A percentile compares a stretch with the other conserved stretches of the same genome.
phyloP scores from a whole-genome alignment of 2,888 invertebrate genomes.

The Epinotia brunnichana region DNA sequence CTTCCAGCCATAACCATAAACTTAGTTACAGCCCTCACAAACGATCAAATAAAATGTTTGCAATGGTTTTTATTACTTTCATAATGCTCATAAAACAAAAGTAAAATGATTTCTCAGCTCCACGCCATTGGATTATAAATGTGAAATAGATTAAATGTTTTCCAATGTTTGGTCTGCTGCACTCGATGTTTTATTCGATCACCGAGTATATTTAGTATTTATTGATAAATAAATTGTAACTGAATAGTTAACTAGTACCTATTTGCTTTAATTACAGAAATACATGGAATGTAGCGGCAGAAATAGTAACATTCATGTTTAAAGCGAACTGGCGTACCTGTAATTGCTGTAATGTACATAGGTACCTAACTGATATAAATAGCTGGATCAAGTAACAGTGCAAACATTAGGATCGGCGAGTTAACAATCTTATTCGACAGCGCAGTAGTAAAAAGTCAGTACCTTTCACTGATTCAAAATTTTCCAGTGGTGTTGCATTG shows the following conservation, averaged over 20 bases:
- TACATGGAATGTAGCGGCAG: neutral
- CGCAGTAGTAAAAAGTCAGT: neutral
- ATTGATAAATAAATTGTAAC: neutral
- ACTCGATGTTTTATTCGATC: neutral
- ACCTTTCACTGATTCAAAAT: neutral
- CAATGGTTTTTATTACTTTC: constrained; percentile 32
- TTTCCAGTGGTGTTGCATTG: neutral
- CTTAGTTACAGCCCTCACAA: constrained; percentile 33
- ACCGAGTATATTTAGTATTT: neutral
- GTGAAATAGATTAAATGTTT: neutral
- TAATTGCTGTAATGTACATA: neutral
- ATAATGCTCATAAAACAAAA: constrained; percentile 18
- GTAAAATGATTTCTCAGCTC: neutral
- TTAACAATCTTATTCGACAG: neutral
- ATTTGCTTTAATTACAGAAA: too few species aligned
- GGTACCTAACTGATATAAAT: neutral
- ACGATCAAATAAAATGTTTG: constrained; percentile 38
- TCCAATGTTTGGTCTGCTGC: neutral
- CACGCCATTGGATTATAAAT: constrained; percentile 8
- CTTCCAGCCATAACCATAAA: constrained; percentile 34
- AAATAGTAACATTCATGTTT: neutral
- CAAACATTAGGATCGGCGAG: neutral
- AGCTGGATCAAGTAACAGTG: neutral
- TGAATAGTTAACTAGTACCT: neutral
- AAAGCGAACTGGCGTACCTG: neutral